Evolutionary conservation across 2,797 vertebrate genomes (phyloP).

Genomic region (Eurystomus glaucurus): DNA sequence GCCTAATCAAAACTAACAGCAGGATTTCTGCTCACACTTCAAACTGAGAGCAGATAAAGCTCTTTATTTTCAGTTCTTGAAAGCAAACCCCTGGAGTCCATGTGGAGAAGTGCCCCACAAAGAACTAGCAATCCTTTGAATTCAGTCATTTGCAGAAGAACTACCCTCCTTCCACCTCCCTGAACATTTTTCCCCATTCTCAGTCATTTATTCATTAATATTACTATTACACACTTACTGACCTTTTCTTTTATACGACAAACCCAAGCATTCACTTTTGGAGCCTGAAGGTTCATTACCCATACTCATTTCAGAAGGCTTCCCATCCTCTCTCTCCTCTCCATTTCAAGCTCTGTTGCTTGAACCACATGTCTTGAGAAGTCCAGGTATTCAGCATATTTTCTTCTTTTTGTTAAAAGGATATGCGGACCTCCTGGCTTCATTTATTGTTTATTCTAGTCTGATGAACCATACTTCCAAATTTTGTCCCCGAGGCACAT

Average conservation of each 20-base stretch:
- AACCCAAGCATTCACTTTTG: neutral
- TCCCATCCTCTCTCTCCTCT: neutral
- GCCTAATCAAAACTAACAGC: constrained; percentile 64
- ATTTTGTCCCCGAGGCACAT: accelerated
- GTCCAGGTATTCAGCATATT: neutral
- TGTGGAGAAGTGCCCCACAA: neutral
- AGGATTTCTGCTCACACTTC: constrained; percentile 59
- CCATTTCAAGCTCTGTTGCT: neutral
- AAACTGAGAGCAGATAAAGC: constrained; percentile 28
- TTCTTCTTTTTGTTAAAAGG: neutral
- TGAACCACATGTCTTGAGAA: neutral
- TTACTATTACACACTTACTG: neutral
- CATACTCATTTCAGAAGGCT: accelerated
- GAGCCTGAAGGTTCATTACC: neutral
- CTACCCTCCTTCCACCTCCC: neutral
- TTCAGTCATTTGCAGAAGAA: constrained; percentile 5
- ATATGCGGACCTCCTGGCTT: neutral
- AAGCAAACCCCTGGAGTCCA: constrained; percentile 46
- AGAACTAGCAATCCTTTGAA: constrained; percentile 45
- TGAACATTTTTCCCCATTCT: neutral
- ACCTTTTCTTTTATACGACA: constrained; percentile 10
- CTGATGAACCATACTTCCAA: neutral
- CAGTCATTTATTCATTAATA: constrained; percentile 2
- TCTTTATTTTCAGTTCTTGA: constrained; percentile 45
- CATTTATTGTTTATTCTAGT: neutral